Evolutionary conservation across 2,113 vertebrate genomes (phyloP), one percentile per base, ranked within the genome.

Genomic region (Clinocottus analis): DNA sequence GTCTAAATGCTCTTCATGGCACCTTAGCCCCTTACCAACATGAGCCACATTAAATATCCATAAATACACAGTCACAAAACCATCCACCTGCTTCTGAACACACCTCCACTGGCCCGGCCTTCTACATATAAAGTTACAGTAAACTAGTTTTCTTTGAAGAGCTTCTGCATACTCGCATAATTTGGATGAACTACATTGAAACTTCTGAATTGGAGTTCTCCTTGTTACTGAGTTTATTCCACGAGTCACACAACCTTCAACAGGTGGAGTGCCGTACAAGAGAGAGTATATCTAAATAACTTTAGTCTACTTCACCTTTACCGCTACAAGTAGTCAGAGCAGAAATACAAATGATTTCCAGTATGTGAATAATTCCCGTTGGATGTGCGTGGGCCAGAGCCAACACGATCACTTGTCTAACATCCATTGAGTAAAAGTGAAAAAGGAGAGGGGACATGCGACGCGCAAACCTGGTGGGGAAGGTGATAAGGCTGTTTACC

Each of bases 401-500:
- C 64, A 79, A 53, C 19, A 23, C 13, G 56, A 77, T 87, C 63
- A 51, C 78, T 74, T 70, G 68, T 79, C 64, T 66, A 59, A 82
- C 80, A 85, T 75, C 80, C 67, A 84, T 51, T 82, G 60, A 72
- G 58, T 39, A 39, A 58, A 68, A 77, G 53, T 71, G 41, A 56
- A 65, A 72, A 68, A 72, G 51, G 10, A 64, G 27, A 63, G 41
- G 41, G 72, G 21, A 55, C 72, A 68, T 59, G 63, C 72, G 85
- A 72, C 43, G 66, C 84, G 80, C 55, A 78, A 87, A 87, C 77
- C 72, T 80, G 64, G 82, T 87, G 75, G 83, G 71, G 69, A 82
- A 85, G 74, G 83, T 89, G 90, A 93, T 90, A 92, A 91, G 79
- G 83, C 80, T 88, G 77, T 94, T 93, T 91, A 89, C 83, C 59